Evolutionary conservation across 2,113 vertebrate species (phyloP).

Genomic region (Tragelaphus buxtoni): DNA sequence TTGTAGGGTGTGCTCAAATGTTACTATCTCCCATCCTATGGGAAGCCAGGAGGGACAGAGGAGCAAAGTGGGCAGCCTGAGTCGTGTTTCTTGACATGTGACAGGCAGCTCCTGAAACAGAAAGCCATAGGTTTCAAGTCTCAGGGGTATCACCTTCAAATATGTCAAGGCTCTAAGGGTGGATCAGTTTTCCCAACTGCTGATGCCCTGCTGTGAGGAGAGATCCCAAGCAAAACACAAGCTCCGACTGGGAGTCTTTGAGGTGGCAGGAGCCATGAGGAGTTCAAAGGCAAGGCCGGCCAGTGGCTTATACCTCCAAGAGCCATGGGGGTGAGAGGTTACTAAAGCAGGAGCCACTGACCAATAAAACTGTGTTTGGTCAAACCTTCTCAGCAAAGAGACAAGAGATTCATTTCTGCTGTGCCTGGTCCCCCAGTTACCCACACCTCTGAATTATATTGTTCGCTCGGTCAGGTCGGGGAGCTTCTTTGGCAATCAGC

Average conservation of each 20-base stretch:
- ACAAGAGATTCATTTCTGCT: constrained; percentile 79
- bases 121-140: constrained; percentile 84
- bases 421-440: constrained; percentile 74
- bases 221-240: constrained; percentile 84
- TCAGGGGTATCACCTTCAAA: constrained; percentile 83
- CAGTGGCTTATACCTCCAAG: constrained; percentile 81
- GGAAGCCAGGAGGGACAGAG: constrained; percentile 28
- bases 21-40: constrained; percentile 22
- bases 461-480: constrained; percentile 67
- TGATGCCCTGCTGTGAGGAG: constrained; percentile 79
- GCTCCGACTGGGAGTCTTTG: constrained; percentile 82
- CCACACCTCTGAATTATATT: constrained; percentile 66
- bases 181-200: constrained; percentile 81
- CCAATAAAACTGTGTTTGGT: constrained; percentile 86
- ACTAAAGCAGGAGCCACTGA: constrained; percentile 89
- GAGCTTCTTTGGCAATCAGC: constrained; percentile 45
- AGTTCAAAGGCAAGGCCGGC: constrained; percentile 87
- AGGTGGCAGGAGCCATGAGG: constrained; percentile 81
- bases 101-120: constrained; percentile 85
- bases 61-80: constrained; percentile 40
- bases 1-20: constrained; percentile 28
- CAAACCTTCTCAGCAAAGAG: constrained; percentile 79
- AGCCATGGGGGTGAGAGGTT: constrained; percentile 84
- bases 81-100: constrained; percentile 80
- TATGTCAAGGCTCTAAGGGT: constrained; percentile 81